Base-by-base conservation (phyloP, 2,113 vertebrate species). In the Takifugu flavidus region DNA sequence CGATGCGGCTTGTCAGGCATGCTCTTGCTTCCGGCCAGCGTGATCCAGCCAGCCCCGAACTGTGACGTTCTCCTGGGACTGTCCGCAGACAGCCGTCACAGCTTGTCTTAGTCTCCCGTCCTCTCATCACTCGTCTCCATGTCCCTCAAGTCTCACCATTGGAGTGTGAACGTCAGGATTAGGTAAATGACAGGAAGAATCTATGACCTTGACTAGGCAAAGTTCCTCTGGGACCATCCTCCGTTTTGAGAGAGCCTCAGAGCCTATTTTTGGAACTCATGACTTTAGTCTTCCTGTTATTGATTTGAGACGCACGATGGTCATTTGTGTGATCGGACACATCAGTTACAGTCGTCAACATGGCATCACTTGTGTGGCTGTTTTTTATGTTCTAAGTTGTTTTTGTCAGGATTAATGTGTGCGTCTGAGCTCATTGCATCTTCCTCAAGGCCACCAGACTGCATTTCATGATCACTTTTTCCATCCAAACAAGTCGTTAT, bases 1-100 rank as follows among this genome's bases (percentile, higher is more conserved):
- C 67, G 82, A 89, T 88, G 78, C 83, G 81, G 84, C 86, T 87
- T 89, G 88, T 91, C 90, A 89, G 86, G 74, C 85, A 87, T 88
- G 81, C 82, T 82, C 71, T 70, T 64, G 78, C 80, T 83, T 66
- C 73, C 62, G 72, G 80, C 74, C 74, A 58, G 75, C 79, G 67
- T 39, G 61, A 62, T 81, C 76, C 83, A 79, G 64, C 77, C 86
- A 67, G 62, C 75, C 73, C 70, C 70, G 55, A 53, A 71, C 56
- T 79, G 65, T 67, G 74, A 59, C 58, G 25, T 59, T 61, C 78
- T 78, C 86, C 70, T 70, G 87, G 87, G 87, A 89, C 74, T 20
- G 26, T 62, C 63, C 79, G 57, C 59, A 81, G 85, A 86, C 85
- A 85, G 79, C 84, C 84, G 76, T 89, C 81, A 77, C 71, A 72